These are phyloP conservation scores for Seriola aureovittata DNA, from an alignment of 2,113 vertebrate genomes.

Conservation along the genomic window DNA sequence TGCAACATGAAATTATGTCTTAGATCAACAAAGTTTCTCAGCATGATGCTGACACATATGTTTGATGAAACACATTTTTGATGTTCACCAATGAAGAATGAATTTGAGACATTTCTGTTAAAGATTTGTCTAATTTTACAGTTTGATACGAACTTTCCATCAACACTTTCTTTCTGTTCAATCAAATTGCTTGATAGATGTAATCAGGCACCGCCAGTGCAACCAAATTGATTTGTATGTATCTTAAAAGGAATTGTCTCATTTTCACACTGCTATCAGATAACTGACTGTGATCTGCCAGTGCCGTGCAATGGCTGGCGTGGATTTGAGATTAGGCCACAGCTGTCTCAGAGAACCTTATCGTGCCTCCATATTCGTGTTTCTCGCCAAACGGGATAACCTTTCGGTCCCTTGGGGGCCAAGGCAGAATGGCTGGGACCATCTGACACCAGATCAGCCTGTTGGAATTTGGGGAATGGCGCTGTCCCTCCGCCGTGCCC, in stretches of 20 bases:
- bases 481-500: constrained; percentile 67
- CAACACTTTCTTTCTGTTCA: neutral
- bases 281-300: constrained; percentile 67
- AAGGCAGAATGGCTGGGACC: constrained; percentile 65
- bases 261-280: constrained; percentile 81
- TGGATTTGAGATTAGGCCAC: constrained; percentile 79
- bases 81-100: neutral
- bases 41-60: neutral
- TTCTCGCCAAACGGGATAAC: constrained; percentile 78
- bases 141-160: neutral
- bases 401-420: constrained; percentile 69
- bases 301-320: constrained; percentile 66
- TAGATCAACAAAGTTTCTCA: too few relatives aligned
- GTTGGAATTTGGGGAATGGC: constrained; percentile 85
- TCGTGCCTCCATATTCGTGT: constrained; percentile 66
- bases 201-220: constrained; percentile 27
- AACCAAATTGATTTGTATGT: constrained; percentile 64
- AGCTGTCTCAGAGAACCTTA: constrained; percentile 79
- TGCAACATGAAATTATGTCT: too few relatives aligned
- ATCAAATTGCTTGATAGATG: neutral
- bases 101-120: neutral
- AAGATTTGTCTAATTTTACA: neutral
- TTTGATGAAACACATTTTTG: neutral
- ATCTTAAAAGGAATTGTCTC: constrained; percentile 73
- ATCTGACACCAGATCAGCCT: constrained; percentile 80